Evolutionary conservation across 2,888 invertebrate genomes (phyloP), one percentile per base, ranked within the genome.

Genomic region (Alentia gelatinosa): DNA sequence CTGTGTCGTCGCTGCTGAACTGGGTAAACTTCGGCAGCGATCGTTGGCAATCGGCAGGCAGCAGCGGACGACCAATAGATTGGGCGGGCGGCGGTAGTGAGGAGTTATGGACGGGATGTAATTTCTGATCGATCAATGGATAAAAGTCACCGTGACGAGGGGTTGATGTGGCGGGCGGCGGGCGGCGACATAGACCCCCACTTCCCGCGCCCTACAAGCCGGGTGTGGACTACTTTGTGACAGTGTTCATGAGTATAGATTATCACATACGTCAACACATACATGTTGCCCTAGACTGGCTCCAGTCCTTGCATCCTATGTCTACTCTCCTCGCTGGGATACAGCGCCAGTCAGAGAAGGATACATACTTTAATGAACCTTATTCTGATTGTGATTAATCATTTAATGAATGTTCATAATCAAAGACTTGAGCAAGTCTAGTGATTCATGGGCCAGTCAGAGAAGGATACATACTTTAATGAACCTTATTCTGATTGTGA

Each of bases 41-140:
- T 56, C 12, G 56, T n/a, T 19, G 47, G 47, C 47, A n/a, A n/a
- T n/a, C 47, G 9, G 56, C 19, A n/a, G n/a, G 3, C 19, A 56
- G 56, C 9, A 3, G n/a, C n/a, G 19, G 56, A 19, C 56, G 56
- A 56, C 56, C 56, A 56, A 56, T 56, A 56, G 56, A 9, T n/a
- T 56, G 56, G 56, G 56, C n/a, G 56, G n/a, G 56, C 12, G 19
- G 19, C 9, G 3, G 56, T n/a, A 56, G 56, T 19, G 56, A 68
- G 68, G 68, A 68, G 68, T 68, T 68, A 68, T 68, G 68, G 68
- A 30, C 23, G 33, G 68, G 68, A 68, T 68, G 68, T 68, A 68
- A 68, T 68, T 68, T 68, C 68, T 68, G 68, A 68, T 30, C n/a
- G 68, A 68, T 68, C 68, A 30, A 68, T 68, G 68, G 68, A 68